Evolutionary conservation across 1,140 invertebrate species (phyloP).

Genomic region (Ctenoplectra terminalis): DNA sequence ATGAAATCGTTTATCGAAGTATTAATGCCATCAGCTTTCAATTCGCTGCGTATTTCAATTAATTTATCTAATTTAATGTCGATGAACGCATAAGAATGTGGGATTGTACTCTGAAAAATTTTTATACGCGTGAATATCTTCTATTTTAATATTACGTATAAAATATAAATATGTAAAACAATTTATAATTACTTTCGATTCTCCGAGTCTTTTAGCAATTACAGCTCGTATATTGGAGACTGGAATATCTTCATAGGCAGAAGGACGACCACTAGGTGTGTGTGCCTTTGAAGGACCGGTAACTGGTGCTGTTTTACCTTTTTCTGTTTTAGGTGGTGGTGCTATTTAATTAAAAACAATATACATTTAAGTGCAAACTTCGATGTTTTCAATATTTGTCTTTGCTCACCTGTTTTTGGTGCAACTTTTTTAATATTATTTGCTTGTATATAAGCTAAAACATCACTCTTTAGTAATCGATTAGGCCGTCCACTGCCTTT

Average conservation of each 20-base stretch:
- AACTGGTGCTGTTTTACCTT: background rate
- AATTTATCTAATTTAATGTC: conserved; percentile 92
- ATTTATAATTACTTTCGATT: conserved; percentile 90
- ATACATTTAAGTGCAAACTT: background rate
- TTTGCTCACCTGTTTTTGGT: conserved; percentile 73
- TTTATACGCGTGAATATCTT: background rate
- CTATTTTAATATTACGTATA: background rate
- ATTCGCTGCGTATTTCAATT: conserved; percentile 82
- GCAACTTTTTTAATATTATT: conserved; percentile 84
- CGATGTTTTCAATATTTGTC: background rate
- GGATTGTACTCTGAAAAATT: conserved; percentile 86
- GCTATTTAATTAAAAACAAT: conserved; percentile 8
- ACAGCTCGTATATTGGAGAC: conserved; percentile 93
- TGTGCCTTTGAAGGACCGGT: background rate
- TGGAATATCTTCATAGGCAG: conserved; percentile 90
- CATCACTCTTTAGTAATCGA: conserved; percentile 86
- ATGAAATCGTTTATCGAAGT: conserved; percentile 98
- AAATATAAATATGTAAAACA: conserved; percentile 30
- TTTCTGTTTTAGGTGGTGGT: conserved; percentile 24
- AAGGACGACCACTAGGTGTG: conserved; percentile 60
- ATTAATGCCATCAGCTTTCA: conserved; percentile 91
- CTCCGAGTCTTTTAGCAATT: conserved; percentile 95
- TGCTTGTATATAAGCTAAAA: conserved; percentile 84
- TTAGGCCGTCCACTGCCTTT: conserved; percentile 85
- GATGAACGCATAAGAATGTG: conserved; percentile 97